Conservation (phyloP, 2,888 invertebrate species). For the Drosophila heteroneura region DNA sequence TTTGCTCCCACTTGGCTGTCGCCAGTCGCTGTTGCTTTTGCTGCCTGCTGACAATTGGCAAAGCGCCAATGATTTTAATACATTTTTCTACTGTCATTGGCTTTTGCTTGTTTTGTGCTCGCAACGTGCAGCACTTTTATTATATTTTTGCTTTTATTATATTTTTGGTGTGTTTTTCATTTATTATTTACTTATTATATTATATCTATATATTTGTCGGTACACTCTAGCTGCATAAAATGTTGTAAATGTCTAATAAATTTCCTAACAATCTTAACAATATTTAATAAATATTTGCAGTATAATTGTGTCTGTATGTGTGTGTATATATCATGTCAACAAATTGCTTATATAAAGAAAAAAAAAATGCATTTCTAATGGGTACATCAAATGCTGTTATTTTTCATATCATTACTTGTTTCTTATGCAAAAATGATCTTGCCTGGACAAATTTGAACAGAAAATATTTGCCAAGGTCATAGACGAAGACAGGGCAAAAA, state of each 20-base stretch:
- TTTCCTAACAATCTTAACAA: not conserved
- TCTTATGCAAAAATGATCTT: not conserved
- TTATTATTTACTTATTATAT: slow-evolving; percentile 9
- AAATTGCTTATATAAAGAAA: no score
- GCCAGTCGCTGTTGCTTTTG: slow-evolving; percentile 25
- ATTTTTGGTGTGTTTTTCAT: slow-evolving; percentile 1
- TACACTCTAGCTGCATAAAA: not conserved
- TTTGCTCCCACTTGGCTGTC: slow-evolving; percentile 47
- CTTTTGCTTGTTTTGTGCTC: slow-evolving; percentile 15
- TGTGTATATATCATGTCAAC: no score
- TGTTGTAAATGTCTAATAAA: not conserved
- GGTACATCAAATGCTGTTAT: not conserved
- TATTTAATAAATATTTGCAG: not conserved
- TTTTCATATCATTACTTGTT: not conserved
- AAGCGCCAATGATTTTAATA: slow-evolving; percentile 75
- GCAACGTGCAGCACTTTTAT: slow-evolving; percentile 27
- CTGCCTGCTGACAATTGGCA: slow-evolving; percentile 69
- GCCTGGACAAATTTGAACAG: not conserved
- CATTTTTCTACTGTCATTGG: slow-evolving; percentile 48
- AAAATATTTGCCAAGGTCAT: not conserved
- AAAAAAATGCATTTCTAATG: not conserved
- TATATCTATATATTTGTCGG: slow-evolving; percentile 10
- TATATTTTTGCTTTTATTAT: slow-evolving; percentile 16
- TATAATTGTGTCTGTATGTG: no score
- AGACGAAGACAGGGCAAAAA: not conserved